phyloP scores from a whole-genome alignment of 2,888 invertebrate species.

The Megaustenia siamemsis region DNA sequence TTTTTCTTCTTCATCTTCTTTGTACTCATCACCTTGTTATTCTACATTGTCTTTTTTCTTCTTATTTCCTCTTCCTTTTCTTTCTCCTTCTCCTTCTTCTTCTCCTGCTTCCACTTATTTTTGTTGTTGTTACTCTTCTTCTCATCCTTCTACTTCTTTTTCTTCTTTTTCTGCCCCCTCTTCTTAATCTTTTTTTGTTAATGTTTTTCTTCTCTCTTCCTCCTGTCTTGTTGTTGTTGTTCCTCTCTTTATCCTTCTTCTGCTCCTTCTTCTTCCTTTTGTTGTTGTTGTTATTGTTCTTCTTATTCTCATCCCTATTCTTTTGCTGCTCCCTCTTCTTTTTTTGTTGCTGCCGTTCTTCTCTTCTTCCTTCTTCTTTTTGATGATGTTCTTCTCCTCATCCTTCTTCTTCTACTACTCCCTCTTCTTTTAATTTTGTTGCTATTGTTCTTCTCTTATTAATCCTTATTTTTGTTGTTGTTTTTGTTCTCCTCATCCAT shows the following conservation, averaged over 20 bases:
- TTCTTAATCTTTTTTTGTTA: neutral
- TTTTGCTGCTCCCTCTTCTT: neutral
- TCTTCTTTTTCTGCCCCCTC: neutral
- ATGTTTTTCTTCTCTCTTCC: neutral
- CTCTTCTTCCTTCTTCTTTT: neutral
- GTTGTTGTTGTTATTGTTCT: neutral
- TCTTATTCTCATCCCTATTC: neutral
- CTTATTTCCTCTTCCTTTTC: neutral
- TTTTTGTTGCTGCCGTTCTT: neutral
- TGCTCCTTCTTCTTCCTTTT: neutral
- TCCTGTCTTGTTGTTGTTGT: neutral
- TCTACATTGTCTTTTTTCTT: neutral
- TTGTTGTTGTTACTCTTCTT: neutral
- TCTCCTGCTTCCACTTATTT: neutral
- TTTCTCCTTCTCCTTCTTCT: neutral
- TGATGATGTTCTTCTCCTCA: too few species aligned
- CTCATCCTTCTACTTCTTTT: neutral
- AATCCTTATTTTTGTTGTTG: neutral
- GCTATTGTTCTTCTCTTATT: neutral
- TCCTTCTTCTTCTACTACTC: too few species aligned
- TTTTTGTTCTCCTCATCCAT: too few species aligned
- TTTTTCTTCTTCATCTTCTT: slow-evolving; percentile 1
- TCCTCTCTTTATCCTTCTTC: neutral
- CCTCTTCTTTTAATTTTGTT: too few species aligned
- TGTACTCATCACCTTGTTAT: neutral